Evolutionary conservation across 1,140 invertebrate genomes (phyloP), one percentile per base, ranked within the genome.

Genomic region (Drosophila lini): DNA sequence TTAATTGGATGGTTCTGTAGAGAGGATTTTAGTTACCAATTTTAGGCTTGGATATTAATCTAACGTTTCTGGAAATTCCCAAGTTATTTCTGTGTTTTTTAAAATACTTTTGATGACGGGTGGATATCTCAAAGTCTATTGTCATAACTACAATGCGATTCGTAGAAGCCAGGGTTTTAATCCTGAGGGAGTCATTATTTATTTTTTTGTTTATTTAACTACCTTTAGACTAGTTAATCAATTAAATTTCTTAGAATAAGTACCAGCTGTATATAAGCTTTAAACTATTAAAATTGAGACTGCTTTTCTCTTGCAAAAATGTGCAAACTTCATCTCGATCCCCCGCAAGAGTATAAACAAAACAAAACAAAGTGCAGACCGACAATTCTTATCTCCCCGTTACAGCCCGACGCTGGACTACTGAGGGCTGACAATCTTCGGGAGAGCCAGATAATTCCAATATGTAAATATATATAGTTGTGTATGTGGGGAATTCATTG

Each of bases 311-410:
- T 25, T 0, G 8, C 52, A 55, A 38, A 55, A 55, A 55, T 55
- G 34, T 38, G 34, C 34, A 55, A 55, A 38, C 52, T 25, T n/a
- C 34, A 55, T 13, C 52, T 25, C 13, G 36, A 64, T 36, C 40
- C 32, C n/a, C 38, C 11, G 11, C 8, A 42, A 50, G 61, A 19
- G 38, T 53, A 10, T 36, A 50, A 60, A 53, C 28, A 47, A 78
- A 64, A 47, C 53, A 68, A 73, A 77, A 78, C 67, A 85, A 71
- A 80, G 61, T 56, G 13, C 63, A 67, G 60, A 65, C 81, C 81
- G 81, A 86, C 81, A 78, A 81, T 81, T 67, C 32, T 78, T 84
- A 86, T 84, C 82, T 9, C 16, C 25, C 11, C 10, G 5, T 1
- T 32, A 19, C 31, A 47, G 19, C 38, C 34, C 16, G 47, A 58